Evolutionary conservation across 2,888 invertebrate species (phyloP), one percentile per base, ranked within the genome.

Genomic region (Epistrophe eligans): DNA sequence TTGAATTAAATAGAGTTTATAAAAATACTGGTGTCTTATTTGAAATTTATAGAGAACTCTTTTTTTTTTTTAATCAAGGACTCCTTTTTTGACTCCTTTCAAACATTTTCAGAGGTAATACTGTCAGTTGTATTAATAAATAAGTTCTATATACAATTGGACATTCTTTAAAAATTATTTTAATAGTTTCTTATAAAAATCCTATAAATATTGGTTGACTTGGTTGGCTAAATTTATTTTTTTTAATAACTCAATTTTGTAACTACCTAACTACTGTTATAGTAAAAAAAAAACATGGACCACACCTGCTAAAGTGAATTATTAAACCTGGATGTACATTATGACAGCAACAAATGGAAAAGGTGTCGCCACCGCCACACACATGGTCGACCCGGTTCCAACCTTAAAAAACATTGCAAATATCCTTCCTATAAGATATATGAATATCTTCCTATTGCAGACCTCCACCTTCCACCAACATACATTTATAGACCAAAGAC

Each of bases 281-380:
- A 13, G 17, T 50, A 11, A 15, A 17, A n/a, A 17, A 24, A 32
- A 17, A 13, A 48, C 35, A 35, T 28, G 52, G 57, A 73, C 57
- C 67, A 11, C 66, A 80, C 67, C 66, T 62, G 35, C 11, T 13
- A 43, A 24, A 17, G 11, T 43, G 52, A 70, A 38, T 73, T 19
- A 40, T 38, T 35, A 64, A 58, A 40, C 38, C 50, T 13, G 66
- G 35, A 52, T 43, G 17, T 52, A 67, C 66, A 50, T 50, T 52
- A 62, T 74, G 72, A 73, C 72, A 79, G 35, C 32, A 60, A 50
- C 45, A 67, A 74, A 45, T 83, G 73, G 70, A 77, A 77, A 40
- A 77, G 72, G 72, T 73, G 55, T 73, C n/a, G 24, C 43, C 43
- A 9, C 60, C 13, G 35, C 35, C 35, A 11, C 67, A 50, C 35